These are phyloP conservation scores for Escarpia spicata DNA, from an alignment of 2,888 invertebrate genomes.

Conservation along the genomic window DNA sequence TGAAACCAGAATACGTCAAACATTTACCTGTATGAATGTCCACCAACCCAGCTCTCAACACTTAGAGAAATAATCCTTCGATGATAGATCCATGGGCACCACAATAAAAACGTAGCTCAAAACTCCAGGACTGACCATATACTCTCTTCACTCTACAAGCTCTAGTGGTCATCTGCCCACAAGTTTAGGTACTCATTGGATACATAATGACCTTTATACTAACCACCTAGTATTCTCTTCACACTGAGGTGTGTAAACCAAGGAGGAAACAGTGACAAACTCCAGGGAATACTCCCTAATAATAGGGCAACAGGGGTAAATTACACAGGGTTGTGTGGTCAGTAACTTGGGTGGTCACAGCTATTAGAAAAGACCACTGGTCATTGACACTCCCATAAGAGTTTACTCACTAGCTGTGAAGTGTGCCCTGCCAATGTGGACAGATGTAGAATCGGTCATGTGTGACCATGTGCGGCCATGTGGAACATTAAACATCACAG, in stretches of 20 bases:
- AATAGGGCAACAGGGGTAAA: neutral
- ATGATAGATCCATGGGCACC: neutral
- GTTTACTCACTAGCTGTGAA: slow-evolving; percentile 12
- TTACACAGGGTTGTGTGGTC: neutral
- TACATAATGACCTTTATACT: slow-evolving; percentile 16
- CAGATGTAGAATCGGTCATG: neutral
- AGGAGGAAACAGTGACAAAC: neutral
- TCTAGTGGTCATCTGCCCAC: slow-evolving; percentile 6
- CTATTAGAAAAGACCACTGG: neutral
- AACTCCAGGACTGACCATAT: neutral
- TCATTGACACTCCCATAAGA: neutral
- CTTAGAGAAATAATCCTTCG: neutral
- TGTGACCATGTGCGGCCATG: neutral
- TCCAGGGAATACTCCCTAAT: neutral
- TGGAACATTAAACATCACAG: neutral
- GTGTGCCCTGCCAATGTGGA: neutral
- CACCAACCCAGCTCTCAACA: neutral
- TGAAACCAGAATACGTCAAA: neutral
- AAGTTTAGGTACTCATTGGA: neutral
- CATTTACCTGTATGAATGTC: neutral
- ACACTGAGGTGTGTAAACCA: neutral
- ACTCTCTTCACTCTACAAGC: neutral
- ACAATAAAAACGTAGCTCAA: neutral
- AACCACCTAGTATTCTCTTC: neutral
- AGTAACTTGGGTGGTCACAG: slow-evolving; percentile 8